Conservation (phyloP, 1,140 invertebrate species). For the Chironomus striatipennis region DNA sequence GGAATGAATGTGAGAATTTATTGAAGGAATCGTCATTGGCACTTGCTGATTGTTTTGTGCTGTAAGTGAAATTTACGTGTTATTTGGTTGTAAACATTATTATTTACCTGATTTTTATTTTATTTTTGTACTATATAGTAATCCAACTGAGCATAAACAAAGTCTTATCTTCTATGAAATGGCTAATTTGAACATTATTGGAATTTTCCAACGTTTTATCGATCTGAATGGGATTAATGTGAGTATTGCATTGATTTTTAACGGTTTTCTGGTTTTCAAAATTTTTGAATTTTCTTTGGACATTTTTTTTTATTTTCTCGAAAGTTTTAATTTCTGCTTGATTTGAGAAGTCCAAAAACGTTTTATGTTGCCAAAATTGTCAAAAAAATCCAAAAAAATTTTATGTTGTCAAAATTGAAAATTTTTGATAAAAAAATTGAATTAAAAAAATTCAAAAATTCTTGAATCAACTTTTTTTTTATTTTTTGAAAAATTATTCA, state of each 20-base stretch:
- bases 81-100: not conserved
- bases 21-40: not conserved
- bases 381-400: no score
- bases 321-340: no score
- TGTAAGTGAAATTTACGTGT: not conserved
- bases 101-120: not conserved
- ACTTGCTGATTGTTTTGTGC: not conserved
- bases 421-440: no score
- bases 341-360: no score
- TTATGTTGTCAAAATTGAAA: no score
- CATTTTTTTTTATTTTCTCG: no score
- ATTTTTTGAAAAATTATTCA: no score
- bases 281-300: no score
- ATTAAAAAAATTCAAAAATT: no score
- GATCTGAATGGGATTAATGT: not conserved
- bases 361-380: no score
- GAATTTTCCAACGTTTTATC: not conserved
- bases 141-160: not conserved
- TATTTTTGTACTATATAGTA: not conserved
- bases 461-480: no score
- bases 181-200: slow-evolving; percentile 5
- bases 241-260: not conserved
- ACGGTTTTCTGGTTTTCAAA: not conserved
- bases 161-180: not conserved
- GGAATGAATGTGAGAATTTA: not conserved